Conservation (phyloP, 2,797 vertebrate genomes). For the Myiotriccus ornatus region DNA sequence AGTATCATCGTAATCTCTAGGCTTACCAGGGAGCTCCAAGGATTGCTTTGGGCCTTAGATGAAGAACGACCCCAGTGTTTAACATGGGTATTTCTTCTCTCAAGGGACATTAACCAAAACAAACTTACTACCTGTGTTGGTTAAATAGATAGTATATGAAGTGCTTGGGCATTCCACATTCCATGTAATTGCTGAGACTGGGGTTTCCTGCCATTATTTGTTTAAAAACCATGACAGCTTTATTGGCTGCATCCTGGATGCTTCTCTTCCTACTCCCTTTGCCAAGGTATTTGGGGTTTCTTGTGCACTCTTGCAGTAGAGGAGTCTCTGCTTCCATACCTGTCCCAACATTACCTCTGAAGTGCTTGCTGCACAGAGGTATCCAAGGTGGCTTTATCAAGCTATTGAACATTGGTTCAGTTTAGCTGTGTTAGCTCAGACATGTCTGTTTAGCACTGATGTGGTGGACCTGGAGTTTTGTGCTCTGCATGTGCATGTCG, state of each 20-base stretch:
- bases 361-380: not conserved
- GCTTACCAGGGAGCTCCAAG: not conserved
- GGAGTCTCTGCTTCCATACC: accelerated
- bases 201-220: not conserved
- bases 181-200: not conserved
- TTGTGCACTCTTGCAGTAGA: not conserved
- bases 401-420: not conserved
- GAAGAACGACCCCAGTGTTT: not conserved
- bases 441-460: not conserved
- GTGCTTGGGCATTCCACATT: not conserved
- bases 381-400: not conserved
- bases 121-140: not conserved
- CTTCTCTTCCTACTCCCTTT: not conserved
- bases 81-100: not conserved
- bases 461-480: not conserved
- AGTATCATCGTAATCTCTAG: not conserved
- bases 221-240: not conserved
- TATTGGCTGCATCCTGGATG: not conserved
- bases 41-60: not conserved
- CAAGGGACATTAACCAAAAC: not conserved
- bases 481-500: not conserved
- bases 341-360: not conserved
- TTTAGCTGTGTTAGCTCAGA: not conserved
- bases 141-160: not conserved
- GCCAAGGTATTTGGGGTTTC: not conserved